Base-by-base conservation (phyloP, 2,888 invertebrate species). In the Priocnemis perturbator region DNA sequence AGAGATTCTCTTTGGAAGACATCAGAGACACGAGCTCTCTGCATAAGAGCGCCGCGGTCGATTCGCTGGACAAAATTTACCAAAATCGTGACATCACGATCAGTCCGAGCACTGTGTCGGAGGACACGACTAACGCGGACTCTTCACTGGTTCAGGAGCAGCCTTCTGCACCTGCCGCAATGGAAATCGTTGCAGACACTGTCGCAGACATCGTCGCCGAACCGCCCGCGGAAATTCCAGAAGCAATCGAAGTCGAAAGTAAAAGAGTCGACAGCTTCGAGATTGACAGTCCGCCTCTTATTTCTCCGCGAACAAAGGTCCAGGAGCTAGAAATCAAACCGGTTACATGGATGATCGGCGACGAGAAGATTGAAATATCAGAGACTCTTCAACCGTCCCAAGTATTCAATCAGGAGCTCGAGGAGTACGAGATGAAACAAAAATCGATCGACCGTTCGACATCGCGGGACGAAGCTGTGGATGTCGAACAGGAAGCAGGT, bases 311-410 rank as follows among this genome's bases (percentile, higher is more conserved):
- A 50, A 59, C 79, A 2, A 87, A 83, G 62, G 73, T 86, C 0
- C 85, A 81, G 14, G 87, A 85, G 2, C 73, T 89, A 3, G 88
- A 89, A 30, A 88, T 89, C 45, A 85, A 86, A 23, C 86, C 87
- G 0, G 84, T 85, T 0, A 78, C 86, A 20, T 89, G 89, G 89
- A 87, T 86, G 87, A 89, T 89, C 23, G 89, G 89, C 0, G 88
- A 89, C 44, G 88, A 89, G 61, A 89, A 89, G 70, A 88, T 89
- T 30, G 88, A 88, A 59, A 87, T 89, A 63, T 81, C 85, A 0
- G 89, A 89, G 60, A 78, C 81, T 0, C 23, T 89, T 0, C 81
- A 89, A 19, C 89, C 88, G 0, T 88, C 83, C 0, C 85, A 88
- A 64, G 87, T 78, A 0, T 89, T 89, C 47, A 81, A 88, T 64